Base-by-base conservation (phyloP, 2,113 vertebrate genomes). In the Peromyscus maniculatus region DNA sequence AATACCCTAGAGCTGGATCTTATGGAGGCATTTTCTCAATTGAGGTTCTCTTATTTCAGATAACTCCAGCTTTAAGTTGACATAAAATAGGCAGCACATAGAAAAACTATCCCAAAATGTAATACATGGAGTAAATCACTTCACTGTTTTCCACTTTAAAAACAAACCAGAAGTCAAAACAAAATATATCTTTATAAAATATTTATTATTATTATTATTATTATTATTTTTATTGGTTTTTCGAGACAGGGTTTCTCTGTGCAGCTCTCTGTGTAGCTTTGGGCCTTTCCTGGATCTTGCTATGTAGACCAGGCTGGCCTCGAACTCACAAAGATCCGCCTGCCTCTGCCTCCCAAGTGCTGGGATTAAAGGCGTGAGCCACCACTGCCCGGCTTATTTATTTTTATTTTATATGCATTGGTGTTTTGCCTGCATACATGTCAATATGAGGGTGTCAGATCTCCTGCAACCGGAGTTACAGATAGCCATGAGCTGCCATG, bases 101-200 rank as follows among this genome's bases (percentile, higher is more conserved):
- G 31, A 91, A 75, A 31, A 91, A 49, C 16, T 90, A 10, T 24
- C 5, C 95, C 46, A 89, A 69, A 93, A 17, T n/a, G 57, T 49
- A 31, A 52, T n/a, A 79, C 22, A 71, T 39, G 67, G 19, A 87
- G 19, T 26, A 92, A 79, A 52, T n/a, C 33, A 66, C 46, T 95
- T 79, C 49, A n/a, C 19, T 95, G 28, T 86, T 93, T 93, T 82
- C 5, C 26, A 52, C 93, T 87, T 26, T 26, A 80, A 83, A 57
- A 39, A 57, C 24, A 57, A 59, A 62, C 15, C n/a, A 83, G 31
- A 96, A 89, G 52, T 74, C 62, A 83, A n/a, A 78, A 39, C 43
- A 77, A 77, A 77, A 49, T 15, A 39, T 9, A 21, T 39, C 26
- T 66, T 66, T 1, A 59, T 66, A 66, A 66, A 43, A 43, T 71